Evolutionary conservation across 2,797 vertebrate genomes (phyloP).

Genomic region (Lepilemur septentrionalis): DNA sequence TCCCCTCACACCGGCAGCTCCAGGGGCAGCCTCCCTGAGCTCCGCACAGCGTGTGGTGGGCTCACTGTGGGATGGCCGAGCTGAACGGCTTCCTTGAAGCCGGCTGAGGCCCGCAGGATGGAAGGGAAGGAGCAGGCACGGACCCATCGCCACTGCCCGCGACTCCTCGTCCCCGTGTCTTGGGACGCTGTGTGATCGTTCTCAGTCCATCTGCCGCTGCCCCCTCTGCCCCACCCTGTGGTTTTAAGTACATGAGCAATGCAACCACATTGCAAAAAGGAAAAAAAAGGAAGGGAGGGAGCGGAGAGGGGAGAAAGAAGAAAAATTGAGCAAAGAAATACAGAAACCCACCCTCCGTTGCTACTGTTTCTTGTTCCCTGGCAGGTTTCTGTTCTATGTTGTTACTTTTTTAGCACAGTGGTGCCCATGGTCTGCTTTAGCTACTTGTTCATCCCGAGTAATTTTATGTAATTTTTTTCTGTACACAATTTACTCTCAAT

Average conservation of each 20-base stretch:
- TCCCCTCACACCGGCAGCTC: accelerated
- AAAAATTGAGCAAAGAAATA: not conserved
- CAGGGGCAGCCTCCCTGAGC: not conserved
- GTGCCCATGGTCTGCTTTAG: constrained; percentile 19
- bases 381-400: not conserved
- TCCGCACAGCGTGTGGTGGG: accelerated
- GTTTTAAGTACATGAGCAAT: not conserved
- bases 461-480: constrained; percentile 52
- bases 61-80: accelerated
- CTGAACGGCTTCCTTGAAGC: not conserved
- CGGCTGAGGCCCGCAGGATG: not conserved
- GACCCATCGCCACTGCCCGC: accelerated
- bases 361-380: not conserved
- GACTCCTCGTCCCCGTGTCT: not conserved
- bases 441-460: constrained; percentile 60
- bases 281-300: not conserved
- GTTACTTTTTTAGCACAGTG: not conserved
- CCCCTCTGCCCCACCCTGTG: not conserved
- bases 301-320: not conserved
- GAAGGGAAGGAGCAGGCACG: too few species aligned
- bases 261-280: not conserved
- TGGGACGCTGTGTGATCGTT: not conserved
- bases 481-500: constrained; percentile 36
- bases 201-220: not conserved
- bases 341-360: not conserved